These are phyloP conservation scores for Lithodes maja DNA, from an alignment of 2,888 invertebrate species.

Conservation along the genomic window DNA sequence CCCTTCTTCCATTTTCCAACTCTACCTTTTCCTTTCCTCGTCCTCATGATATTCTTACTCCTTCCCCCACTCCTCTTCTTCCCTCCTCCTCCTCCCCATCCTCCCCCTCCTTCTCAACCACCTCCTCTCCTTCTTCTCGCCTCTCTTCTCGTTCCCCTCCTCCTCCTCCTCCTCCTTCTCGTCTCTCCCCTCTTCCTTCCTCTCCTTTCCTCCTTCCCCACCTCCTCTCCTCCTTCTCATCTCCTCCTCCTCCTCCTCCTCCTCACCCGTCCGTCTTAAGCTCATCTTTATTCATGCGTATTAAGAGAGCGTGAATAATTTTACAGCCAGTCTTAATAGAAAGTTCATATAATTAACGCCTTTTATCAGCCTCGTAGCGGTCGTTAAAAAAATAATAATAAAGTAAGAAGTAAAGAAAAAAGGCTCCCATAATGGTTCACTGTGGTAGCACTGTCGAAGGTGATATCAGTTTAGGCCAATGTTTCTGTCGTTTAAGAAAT, in stretches of 20 bases:
- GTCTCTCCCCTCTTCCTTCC: background rate
- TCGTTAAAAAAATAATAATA: background rate
- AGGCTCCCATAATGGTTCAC: too few species aligned
- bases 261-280: slow-evolving; percentile 3
- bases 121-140: background rate
- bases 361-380: background rate
- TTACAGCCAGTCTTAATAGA: slow-evolving; percentile 6
- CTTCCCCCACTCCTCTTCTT: background rate
- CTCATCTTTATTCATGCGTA: slow-evolving; percentile 20
- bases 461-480: too few species aligned
- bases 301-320: slow-evolving; percentile 14
- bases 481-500: too few species aligned
- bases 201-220: background rate
- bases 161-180: background rate
- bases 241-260: background rate
- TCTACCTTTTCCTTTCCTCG: background rate
- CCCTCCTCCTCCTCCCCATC: slow-evolving; percentile 12
- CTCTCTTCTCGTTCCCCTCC: background rate
- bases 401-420: too few species aligned
- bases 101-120: background rate
- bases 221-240: background rate
- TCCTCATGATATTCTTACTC: background rate
- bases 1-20: background rate
- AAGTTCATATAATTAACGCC: slow-evolving; percentile 14
- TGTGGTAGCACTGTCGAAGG: too few species aligned